These are phyloP conservation scores for Phalera bucephala DNA, from an alignment of 2,888 invertebrate species.

Conservation along the genomic window DNA sequence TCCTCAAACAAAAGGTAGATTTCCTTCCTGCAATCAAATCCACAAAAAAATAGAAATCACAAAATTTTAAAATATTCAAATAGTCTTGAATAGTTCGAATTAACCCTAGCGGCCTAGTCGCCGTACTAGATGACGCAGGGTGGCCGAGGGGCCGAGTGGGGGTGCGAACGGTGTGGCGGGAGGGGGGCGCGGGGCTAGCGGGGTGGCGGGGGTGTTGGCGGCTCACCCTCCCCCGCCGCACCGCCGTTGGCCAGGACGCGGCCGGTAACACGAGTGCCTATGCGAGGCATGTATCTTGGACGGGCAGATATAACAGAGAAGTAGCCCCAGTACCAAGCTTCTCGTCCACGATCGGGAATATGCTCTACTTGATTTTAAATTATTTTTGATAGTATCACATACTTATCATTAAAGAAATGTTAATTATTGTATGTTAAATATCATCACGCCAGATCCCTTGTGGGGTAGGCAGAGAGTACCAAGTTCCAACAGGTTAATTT, in stretches of 20 bases:
- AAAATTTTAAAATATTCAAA: conserved; percentile 70
- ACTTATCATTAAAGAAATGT: background rate
- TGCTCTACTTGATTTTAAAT: conserved; percentile 54
- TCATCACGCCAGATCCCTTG: no score
- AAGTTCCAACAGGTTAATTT: no score
- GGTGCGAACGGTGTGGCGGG: conserved; percentile 40
- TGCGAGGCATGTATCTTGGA: conserved; percentile 83
- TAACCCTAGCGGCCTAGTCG: conserved; percentile 78
- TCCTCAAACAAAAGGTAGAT: conserved; percentile 18
- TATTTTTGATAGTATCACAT: conserved; percentile 15
- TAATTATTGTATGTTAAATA: no score
- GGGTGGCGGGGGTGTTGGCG: conserved; percentile 20
- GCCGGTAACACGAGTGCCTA: conserved; percentile 83
- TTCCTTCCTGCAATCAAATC: background rate
- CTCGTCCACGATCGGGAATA: conserved; percentile 38
- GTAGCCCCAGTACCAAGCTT: conserved; percentile 79
- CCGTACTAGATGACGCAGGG: conserved; percentile 78
- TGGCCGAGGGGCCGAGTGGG: conserved; percentile 41
- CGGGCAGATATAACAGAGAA: conserved; percentile 83
- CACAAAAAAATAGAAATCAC: no score
- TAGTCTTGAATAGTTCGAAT: conserved; percentile 74
- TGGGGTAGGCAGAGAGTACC: no score
- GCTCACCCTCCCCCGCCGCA: conserved; percentile 28
- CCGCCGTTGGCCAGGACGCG: conserved; percentile 68
- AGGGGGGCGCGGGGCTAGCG: conserved; percentile 27